Conservation (phyloP, 2,113 vertebrate genomes). For the Heterocephalus glaber region DNA sequence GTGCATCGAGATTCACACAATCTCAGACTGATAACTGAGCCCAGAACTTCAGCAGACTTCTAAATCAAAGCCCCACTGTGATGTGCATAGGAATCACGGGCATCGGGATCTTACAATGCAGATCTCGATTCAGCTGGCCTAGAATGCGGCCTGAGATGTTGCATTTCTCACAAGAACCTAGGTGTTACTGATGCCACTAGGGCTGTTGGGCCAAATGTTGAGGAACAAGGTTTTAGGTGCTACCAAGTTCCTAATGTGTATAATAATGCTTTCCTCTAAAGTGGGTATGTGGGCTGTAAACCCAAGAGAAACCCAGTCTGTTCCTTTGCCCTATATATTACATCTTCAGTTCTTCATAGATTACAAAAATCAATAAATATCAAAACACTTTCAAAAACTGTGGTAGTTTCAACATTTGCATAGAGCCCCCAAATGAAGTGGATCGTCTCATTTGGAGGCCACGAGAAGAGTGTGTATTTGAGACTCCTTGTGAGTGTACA, state of each 20-base stretch:
- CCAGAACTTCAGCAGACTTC: background rate
- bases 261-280: background rate
- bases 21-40: background rate
- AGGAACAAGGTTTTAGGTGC: background rate
- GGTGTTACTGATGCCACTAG: background rate
- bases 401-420: background rate
- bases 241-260: background rate
- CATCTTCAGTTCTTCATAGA: background rate
- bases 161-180: background rate
- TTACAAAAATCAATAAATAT: background rate
- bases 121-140: background rate
- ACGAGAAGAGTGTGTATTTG: background rate
- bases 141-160: background rate
- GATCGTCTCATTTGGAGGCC: background rate
- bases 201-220: too few relatives aligned
- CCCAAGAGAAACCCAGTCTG: background rate
- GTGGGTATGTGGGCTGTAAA: background rate
- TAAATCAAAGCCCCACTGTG: background rate
- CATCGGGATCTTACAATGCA: background rate
- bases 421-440: background rate
- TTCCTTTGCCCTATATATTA: background rate
- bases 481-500: background rate
- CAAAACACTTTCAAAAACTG: conserved; percentile 2
- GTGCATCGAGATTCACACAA: background rate
- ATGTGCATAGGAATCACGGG: background rate